A percentile compares a stretch with the other conserved stretches of the same genome.
Conservation (phyloP, 2,888 invertebrate genomes). For the Loripinus fragilis region DNA sequence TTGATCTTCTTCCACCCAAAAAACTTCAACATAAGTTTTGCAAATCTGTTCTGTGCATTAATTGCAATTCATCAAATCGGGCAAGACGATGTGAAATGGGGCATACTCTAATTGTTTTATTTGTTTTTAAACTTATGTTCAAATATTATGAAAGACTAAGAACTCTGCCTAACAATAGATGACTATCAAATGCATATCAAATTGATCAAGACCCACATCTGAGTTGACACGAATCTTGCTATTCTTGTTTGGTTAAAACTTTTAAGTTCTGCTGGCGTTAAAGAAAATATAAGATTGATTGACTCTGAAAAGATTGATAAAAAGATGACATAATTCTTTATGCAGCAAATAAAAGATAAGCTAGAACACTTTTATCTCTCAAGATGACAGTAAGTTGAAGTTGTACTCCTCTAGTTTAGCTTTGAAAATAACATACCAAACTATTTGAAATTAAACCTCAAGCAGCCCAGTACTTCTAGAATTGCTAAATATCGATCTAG, state of each 20-base stretch:
- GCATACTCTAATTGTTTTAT: not conserved
- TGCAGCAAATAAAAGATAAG: no score
- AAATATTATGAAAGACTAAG: conserved; percentile 12
- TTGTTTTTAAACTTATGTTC: conserved; percentile 1
- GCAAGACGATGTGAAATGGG: conserved; percentile 13
- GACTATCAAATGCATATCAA: not conserved
- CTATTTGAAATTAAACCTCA: no score
- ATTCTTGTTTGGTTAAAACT: not conserved
- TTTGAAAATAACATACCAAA: no score
- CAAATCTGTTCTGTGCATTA: not conserved
- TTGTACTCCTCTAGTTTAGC: no score
- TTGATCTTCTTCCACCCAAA: conserved; percentile 3
- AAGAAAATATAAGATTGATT: not conserved
- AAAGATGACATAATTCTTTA: not conserved
- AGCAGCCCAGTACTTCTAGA: no score
- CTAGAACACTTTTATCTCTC: no score
- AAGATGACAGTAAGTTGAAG: no score
- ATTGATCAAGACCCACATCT: not conserved
- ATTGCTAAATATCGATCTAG: no score
- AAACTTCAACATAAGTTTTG: not conserved
- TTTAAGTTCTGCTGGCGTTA: not conserved
- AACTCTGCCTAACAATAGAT: conserved; percentile 1
- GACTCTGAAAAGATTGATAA: not conserved
- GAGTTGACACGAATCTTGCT: not conserved
- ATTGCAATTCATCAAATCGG: not conserved